phyloP scores from a whole-genome alignment of 2,797 vertebrate species.

The Sebastes umbrosus region DNA sequence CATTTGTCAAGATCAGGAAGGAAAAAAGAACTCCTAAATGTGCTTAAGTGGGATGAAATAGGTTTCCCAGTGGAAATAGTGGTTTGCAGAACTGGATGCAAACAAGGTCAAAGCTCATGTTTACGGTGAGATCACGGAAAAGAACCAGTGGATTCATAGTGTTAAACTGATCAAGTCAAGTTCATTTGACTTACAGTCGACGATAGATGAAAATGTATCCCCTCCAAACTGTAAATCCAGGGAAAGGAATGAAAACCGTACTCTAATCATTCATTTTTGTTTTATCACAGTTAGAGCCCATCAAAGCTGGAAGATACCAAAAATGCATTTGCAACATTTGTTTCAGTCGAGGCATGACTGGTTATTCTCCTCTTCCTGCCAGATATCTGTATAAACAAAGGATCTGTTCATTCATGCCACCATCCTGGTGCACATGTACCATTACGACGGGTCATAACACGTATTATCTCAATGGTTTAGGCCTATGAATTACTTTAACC shows the following conservation, averaged over 20 bases:
- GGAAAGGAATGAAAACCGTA: background rate
- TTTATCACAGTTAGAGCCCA: background rate
- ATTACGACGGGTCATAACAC: background rate
- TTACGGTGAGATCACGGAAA: background rate
- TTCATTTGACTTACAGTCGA: background rate
- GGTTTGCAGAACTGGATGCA: background rate
- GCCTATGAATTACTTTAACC: background rate
- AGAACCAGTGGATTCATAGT: background rate
- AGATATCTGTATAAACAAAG: conserved; percentile 13
- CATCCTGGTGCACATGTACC: background rate
- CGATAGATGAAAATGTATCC: background rate
- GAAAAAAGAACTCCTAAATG: background rate
- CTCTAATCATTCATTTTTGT: background rate
- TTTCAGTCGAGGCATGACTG: conserved; percentile 2
- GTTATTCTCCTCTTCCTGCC: background rate
- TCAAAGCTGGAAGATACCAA: background rate
- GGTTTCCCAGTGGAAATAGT: background rate
- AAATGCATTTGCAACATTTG: background rate
- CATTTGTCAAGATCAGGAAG: background rate
- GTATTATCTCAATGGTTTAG: background rate
- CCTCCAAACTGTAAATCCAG: background rate
- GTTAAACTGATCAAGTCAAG: background rate
- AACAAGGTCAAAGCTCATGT: background rate
- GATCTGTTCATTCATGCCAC: conserved; percentile 35
- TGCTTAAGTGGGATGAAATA: background rate